Conservation (phyloP, 2,888 invertebrate genomes). For the Coecobrya sp. region DNA sequence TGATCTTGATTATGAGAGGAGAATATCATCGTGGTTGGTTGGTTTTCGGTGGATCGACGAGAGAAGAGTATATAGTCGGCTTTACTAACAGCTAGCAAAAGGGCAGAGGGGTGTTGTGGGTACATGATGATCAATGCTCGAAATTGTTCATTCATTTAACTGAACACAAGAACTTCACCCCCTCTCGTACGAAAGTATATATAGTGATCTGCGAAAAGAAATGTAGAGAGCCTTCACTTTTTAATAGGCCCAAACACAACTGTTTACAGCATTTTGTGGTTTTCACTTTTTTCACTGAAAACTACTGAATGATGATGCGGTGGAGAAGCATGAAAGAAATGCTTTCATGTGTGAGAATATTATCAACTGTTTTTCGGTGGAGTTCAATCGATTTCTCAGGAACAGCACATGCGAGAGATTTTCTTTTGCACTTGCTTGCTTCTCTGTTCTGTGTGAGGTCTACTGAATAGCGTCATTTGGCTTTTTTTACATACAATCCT, state of each 20-base stretch:
- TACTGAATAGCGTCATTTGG: conserved; percentile 29
- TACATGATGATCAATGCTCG: conserved; percentile 6
- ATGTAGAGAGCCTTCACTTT: not conserved
- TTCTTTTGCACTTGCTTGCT: conserved; percentile 25
- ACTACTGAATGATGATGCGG: not conserved
- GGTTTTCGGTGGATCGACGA: conserved; percentile 37
- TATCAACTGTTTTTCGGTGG: conserved; percentile 73
- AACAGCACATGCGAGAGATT: not conserved
- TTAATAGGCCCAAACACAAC: conserved; percentile 48
- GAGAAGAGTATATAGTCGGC: not conserved
- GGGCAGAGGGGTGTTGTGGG: not conserved
- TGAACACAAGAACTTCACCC: conserved; percentile 67
- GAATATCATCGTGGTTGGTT: conserved; percentile 40
- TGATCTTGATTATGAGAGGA: conserved; percentile 46
- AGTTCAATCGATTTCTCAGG: conserved; percentile 48
- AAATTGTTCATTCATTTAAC: conserved; percentile 31
- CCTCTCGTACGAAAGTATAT: conserved; percentile 23
- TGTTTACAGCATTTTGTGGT: conserved; percentile 79
- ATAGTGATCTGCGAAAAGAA: conserved; percentile 23
- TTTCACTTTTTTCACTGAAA: conserved; percentile 75
- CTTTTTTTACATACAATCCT: not conserved
- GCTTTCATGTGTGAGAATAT: conserved; percentile 68
- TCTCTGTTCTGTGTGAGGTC: conserved; percentile 73
- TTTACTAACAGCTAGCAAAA: conserved; percentile 4
- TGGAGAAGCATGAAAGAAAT: not conserved